These are phyloP conservation scores for Ascaphus truei DNA, from an alignment of 2,113 vertebrate species.

Conservation along the genomic window DNA sequence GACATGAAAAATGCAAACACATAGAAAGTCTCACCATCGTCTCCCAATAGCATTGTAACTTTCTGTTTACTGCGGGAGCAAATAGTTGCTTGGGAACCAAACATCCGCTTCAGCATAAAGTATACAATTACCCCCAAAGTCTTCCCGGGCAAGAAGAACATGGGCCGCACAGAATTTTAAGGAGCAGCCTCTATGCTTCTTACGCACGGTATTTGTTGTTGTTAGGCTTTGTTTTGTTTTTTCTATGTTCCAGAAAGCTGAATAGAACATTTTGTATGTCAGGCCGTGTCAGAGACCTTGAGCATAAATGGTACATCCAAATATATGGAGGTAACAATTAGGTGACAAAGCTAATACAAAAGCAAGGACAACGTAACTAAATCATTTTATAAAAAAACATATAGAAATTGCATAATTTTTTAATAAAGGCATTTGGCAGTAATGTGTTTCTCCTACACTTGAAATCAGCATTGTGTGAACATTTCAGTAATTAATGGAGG, in stretches of 20 bases:
- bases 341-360: background rate
- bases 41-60: too few species aligned
- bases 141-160: background rate
- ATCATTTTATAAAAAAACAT: background rate
- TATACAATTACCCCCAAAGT: too few species aligned
- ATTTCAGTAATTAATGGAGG: background rate
- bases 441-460: too few species aligned
- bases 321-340: slow-evolving; percentile 10
- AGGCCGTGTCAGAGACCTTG: slow-evolving; percentile 4
- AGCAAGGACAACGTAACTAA: background rate
- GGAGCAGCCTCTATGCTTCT: background rate
- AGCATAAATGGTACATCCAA: background rate
- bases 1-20: too few species aligned
- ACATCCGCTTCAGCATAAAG: too few species aligned
- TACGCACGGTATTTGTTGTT: slow-evolving; percentile 35
- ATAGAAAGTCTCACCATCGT: too few species aligned
- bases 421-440: background rate
- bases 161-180: background rate
- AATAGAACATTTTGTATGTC: background rate
- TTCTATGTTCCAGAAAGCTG: slow-evolving; percentile 27
- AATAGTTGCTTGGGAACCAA: too few species aligned
- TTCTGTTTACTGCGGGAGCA: too few species aligned
- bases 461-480: background rate
- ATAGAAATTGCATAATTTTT: background rate
- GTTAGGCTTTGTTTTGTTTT: slow-evolving; percentile 48